Conservation (phyloP, 2,888 invertebrate genomes). For the Schizaphis graminum region DNA sequence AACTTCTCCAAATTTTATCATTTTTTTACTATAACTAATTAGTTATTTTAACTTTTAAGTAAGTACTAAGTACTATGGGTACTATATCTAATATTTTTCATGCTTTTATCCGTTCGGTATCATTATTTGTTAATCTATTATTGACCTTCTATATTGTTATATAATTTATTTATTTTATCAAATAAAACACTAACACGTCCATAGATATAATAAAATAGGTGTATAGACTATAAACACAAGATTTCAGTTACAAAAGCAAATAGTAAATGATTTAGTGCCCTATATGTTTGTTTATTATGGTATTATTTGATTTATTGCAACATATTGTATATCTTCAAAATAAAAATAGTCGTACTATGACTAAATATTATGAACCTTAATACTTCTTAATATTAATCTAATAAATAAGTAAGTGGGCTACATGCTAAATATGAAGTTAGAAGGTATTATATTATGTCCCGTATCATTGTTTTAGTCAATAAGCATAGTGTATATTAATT, state of each 20-base stretch:
- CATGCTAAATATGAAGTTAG: background rate
- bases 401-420: background rate
- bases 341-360: background rate
- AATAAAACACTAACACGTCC: background rate
- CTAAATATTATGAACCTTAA: background rate
- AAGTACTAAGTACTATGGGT: background rate
- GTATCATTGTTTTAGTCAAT: background rate
- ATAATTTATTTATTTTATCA: background rate
- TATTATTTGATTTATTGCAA: slow-evolving; percentile 42
- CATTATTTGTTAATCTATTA: background rate
- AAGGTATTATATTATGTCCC: background rate
- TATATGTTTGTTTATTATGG: background rate
- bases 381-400: background rate
- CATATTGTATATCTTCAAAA: slow-evolving; percentile 1
- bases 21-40: background rate
- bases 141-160: background rate
- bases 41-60: background rate
- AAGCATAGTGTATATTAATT: background rate
- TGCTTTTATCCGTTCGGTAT: background rate
- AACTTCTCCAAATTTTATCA: background rate
- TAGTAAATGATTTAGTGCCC: background rate
- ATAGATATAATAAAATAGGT: background rate
- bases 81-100: background rate
- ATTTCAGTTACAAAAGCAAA: background rate
- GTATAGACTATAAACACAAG: background rate